Evolutionary conservation across 1,140 invertebrate species (phyloP), one percentile per base, ranked within the genome.

Genomic region (Luehdorfia chinensis): DNA sequence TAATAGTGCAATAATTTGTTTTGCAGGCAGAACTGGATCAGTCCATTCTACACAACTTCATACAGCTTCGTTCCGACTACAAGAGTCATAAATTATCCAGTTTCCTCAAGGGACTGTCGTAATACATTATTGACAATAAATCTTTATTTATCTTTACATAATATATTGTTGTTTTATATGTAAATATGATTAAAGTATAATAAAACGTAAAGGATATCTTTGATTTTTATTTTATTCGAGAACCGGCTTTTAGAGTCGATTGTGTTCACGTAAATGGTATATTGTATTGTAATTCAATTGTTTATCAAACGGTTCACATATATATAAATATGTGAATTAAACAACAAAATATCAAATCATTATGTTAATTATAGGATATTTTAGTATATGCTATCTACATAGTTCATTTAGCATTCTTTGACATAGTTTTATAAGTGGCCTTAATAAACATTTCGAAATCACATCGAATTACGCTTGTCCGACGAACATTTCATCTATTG

Each of bases 21-120:
- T 90, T 90, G 46, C 87, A 98, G 96, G 94, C 93, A 53, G 92
- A 93, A 62, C 77, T 98, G 63, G 97, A 98, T 66, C 92, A 93
- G 49, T 92, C 94, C 0, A 93, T 97, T 51, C 83, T 98, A 5
- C 89, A 94, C 46, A 97, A 94, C 87, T 98, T 98, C 84, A 95
- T 99, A 59, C 96, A 98, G 84, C 88, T 99, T 12, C 90, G 97
- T 50, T 93, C 93, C 6, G 97, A 99, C 83, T 97, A 94, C 76
- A 97, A 97, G 84, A 93, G 92, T 28, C 93, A 95, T 63, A 96
- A 95, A 71, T 85, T 96, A 55, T 89, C 91, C 27, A 90, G 89
- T 59, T 90, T 89, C 66, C 81, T 92, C 36, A 92, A 92, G 80
- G 90, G 90, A 45, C 64, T 83, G 5, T 67, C 78, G 32, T 85